Conservation (phyloP, 2,888 invertebrate genomes). For the Mythimna loreyi region DNA sequence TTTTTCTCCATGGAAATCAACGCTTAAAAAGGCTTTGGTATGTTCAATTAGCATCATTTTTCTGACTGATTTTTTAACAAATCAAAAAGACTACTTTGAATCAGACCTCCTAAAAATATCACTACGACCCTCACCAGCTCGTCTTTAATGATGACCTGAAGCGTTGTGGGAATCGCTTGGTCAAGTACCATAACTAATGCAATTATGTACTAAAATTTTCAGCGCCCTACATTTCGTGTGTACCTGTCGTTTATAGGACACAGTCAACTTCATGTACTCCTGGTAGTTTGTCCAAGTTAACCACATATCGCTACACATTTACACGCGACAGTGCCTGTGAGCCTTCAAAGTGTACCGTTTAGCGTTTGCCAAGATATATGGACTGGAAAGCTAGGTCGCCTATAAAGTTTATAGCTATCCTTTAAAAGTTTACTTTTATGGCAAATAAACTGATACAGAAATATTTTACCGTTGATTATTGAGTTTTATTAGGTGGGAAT, state of each 20-base stretch:
- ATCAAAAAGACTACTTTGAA: too few relatives aligned
- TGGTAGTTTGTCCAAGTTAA: conserved; percentile 20
- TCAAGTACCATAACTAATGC: too few relatives aligned
- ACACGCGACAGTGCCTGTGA: conserved; percentile 35
- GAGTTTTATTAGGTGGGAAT: background rate
- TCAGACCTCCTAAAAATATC: too few relatives aligned
- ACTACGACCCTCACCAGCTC: too few relatives aligned
- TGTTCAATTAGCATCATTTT: too few relatives aligned
- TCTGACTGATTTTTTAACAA: too few relatives aligned
- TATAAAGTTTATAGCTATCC: background rate
- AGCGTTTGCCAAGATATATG: conserved; percentile 19
- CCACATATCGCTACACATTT: conserved; percentile 21
- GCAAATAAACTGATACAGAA: background rate
- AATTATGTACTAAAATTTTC: background rate
- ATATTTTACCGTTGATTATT: background rate
- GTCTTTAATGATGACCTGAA: too few relatives aligned
- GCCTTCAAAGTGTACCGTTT: conserved; percentile 24
- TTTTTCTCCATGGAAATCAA: too few relatives aligned
- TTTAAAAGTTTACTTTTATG: background rate
- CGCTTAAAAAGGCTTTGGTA: too few relatives aligned
- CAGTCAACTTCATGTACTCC: conserved; percentile 15
- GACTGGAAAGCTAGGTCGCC: conserved; percentile 25
- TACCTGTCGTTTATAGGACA: background rate
- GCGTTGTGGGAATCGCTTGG: too few relatives aligned
- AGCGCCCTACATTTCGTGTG: background rate